phyloP scores from a whole-genome alignment of 1,140 invertebrate genomes.

The Oedothorax gibbosus region DNA sequence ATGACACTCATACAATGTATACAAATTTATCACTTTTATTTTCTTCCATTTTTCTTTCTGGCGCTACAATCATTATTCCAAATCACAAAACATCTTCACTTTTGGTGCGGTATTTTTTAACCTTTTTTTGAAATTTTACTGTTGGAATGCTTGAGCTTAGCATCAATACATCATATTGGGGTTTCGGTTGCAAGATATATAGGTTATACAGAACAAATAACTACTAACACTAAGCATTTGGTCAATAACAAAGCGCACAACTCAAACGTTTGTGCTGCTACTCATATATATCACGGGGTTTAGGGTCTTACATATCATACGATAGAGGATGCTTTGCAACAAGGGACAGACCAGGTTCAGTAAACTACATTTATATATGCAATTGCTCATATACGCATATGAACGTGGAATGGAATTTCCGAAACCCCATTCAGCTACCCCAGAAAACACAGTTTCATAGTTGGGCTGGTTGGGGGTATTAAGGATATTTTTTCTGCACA shows the following conservation, averaged over 20 bases:
- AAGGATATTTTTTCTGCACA: slow-evolving; percentile 22
- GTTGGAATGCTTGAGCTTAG: slow-evolving; percentile 56
- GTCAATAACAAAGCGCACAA: slow-evolving; percentile 56
- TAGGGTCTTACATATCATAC: slow-evolving; percentile 21
- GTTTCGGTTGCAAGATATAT: slow-evolving; percentile 45
- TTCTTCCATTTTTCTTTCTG: slow-evolving; percentile 60
- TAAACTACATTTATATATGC: slow-evolving; percentile 39
- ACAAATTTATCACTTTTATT: slow-evolving; percentile 62
- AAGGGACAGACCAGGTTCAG: slow-evolving; percentile 33
- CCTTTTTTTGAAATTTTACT: slow-evolving; percentile 21
- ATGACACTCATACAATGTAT: slow-evolving; percentile 25
- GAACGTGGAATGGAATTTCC: slow-evolving; percentile 23
- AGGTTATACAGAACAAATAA: slow-evolving; percentile 42
- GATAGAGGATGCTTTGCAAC: slow-evolving; percentile 45
- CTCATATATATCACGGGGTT: slow-evolving; percentile 22
- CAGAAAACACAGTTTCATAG: slow-evolving; percentile 27
- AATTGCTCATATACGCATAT: slow-evolving; percentile 30
- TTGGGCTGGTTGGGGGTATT: background rate
- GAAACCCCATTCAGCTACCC: slow-evolving; percentile 34
- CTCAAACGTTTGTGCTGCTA: slow-evolving; percentile 51
- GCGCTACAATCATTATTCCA: slow-evolving; percentile 59
- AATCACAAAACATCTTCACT: slow-evolving; percentile 54
- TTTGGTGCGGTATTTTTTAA: slow-evolving; percentile 33
- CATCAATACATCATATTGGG: slow-evolving; percentile 49
- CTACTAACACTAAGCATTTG: slow-evolving; percentile 39